Percentiles rank a stretch among this genome's conserved stretches.
Conservation (phyloP, 2,888 invertebrate genomes). For the Nemoura dubitans region DNA sequence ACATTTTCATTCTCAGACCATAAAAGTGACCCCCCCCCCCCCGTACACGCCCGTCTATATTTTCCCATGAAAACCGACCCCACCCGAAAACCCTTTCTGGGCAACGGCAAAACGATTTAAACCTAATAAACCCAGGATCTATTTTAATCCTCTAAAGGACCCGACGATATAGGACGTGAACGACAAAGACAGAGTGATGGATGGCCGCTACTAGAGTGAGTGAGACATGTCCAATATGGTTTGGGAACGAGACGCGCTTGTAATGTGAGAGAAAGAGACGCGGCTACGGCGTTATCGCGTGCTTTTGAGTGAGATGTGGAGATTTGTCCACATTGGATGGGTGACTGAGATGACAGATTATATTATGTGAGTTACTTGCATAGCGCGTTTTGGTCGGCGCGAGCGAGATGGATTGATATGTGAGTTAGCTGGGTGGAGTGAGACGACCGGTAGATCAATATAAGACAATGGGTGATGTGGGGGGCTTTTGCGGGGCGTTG, state of each 20-base stretch:
- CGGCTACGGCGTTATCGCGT: background rate
- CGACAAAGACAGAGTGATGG: background rate
- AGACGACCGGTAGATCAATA: background rate
- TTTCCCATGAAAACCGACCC: background rate
- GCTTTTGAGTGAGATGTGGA: background rate
- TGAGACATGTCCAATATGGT: background rate
- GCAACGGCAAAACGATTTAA: background rate
- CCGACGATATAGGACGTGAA: background rate
- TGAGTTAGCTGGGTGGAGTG: background rate
- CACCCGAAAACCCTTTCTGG: background rate
- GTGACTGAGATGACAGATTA: background rate
- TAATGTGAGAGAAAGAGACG: background rate
- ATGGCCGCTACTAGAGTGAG: background rate
- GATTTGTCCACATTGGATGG: background rate
- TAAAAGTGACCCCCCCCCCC: background rate
- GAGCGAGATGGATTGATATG: background rate
- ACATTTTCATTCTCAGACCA: background rate
- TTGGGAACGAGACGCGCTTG: background rate
- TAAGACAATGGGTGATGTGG: background rate
- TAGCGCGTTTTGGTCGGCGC: background rate
- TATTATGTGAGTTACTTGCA: background rate
- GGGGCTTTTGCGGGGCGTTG: background rate
- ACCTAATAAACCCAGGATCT: background rate
- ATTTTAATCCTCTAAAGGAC: background rate
- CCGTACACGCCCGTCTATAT: background rate